Conservation (phyloP, 2,888 invertebrate genomes). For the Beris morrisii region DNA sequence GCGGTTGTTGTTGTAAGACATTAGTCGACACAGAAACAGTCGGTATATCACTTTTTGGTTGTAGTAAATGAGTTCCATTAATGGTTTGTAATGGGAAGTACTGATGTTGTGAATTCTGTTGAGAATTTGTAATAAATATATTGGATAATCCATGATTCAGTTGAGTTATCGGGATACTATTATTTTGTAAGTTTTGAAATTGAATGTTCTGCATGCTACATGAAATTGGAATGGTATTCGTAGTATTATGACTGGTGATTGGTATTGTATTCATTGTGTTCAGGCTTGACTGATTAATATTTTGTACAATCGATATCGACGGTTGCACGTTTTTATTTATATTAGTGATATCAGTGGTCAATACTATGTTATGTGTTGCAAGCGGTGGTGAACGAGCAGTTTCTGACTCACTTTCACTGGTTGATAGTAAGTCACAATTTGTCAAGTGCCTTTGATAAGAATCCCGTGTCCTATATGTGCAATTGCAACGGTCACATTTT, state of each 20-base stretch:
- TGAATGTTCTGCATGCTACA: constrained; percentile 24
- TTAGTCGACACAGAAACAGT: constrained; percentile 26
- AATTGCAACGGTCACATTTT: constrained; percentile 83
- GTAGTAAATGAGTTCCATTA: constrained; percentile 8
- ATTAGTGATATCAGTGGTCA: constrained; percentile 25
- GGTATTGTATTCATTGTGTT: constrained; percentile 11
- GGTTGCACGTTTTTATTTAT: constrained; percentile 26
- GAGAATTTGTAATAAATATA: constrained; percentile 35
- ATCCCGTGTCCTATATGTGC: constrained; percentile 80
- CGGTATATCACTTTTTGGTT: constrained; percentile 27
- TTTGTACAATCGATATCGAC: constrained; percentile 35
- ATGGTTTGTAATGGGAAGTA: constrained; percentile 34
- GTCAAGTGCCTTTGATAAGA: constrained; percentile 79
- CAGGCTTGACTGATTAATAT: constrained; percentile 29
- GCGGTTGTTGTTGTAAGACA: constrained; percentile 43
- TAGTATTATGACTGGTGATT: constrained; percentile 11
- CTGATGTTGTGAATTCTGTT: constrained; percentile 30
- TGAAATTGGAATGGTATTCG: constrained; percentile 22
- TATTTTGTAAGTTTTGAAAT: constrained; percentile 36
- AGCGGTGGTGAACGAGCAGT: constrained; percentile 60
- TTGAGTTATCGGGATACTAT: constrained; percentile 34
- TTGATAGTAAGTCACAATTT: constrained; percentile 73
- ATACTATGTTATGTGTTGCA: constrained; percentile 27
- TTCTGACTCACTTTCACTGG: constrained; percentile 82
- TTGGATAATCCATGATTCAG: constrained; percentile 37